Percentiles rank a stretch among this genome's conserved stretches.
Evolutionary conservation across 2,888 invertebrate genomes (phyloP).

Genomic region (Lasioglossum zephyrum): DNA sequence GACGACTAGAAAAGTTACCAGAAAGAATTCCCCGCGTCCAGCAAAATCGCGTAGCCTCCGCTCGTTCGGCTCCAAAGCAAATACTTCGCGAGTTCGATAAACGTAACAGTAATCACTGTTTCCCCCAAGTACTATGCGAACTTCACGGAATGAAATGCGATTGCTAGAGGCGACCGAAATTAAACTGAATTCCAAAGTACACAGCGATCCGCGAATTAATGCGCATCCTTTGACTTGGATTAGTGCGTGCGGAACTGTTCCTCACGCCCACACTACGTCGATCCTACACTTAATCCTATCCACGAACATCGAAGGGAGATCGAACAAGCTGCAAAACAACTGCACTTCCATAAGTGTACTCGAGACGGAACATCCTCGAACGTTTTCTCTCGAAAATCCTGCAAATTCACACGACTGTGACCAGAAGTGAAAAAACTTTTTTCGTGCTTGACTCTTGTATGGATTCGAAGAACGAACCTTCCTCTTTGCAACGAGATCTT

Average conservation of each 20-base stretch:
- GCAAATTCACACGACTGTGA: too few relatives aligned
- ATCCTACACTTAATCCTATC: background rate
- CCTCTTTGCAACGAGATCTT: too few relatives aligned
- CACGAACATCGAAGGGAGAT: background rate
- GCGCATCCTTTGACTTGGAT: background rate
- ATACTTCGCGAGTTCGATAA: background rate
- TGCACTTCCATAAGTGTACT: too few relatives aligned
- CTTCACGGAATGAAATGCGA: background rate
- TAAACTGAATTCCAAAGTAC: conserved; percentile 3
- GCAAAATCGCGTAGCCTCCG: too few relatives aligned
- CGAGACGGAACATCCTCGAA: too few relatives aligned
- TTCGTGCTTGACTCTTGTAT: too few relatives aligned
- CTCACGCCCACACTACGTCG: background rate
- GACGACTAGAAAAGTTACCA: too few relatives aligned
- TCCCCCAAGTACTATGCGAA: background rate
- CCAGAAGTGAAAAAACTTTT: too few relatives aligned
- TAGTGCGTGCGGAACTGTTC: background rate
- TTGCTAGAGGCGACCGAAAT: conserved; percentile 12
- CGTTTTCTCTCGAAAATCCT: too few relatives aligned
- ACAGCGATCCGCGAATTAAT: background rate
- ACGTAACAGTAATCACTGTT: conserved; percentile 11
- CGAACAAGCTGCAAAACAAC: background rate
- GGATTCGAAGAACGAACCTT: too few relatives aligned
- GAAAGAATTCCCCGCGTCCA: too few relatives aligned
- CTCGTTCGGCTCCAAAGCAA: background rate